Conservation (phyloP, 2,113 vertebrate genomes). For the Onychorhynchus coronatus region DNA sequence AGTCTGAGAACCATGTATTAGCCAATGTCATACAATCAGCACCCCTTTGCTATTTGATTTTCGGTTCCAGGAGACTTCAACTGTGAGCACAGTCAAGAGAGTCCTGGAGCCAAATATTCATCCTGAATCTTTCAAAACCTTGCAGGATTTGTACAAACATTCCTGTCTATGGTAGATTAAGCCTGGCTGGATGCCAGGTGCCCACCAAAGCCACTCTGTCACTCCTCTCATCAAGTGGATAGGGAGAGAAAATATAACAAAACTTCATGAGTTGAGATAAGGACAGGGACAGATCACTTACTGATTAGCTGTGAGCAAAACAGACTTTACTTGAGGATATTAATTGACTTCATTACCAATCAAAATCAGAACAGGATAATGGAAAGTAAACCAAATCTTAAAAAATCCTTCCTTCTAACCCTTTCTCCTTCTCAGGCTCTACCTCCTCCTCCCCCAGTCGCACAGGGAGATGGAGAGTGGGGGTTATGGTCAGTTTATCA, state of each 20-base stretch:
- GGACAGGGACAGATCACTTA: neutral
- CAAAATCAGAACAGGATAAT: neutral
- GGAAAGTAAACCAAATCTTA: neutral
- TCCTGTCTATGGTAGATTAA: neutral
- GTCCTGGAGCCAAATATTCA: neutral
- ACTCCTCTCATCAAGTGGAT: neutral
- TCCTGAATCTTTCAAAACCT: neutral
- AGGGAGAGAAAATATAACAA: neutral
- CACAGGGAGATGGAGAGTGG: neutral
- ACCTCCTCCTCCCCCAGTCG: neutral
- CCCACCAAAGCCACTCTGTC: neutral
- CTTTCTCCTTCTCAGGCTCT: neutral
- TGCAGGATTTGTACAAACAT: neutral
- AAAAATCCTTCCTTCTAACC: neutral
- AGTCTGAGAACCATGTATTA: neutral
- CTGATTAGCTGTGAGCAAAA: neutral
- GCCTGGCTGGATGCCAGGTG: neutral
- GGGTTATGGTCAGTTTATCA: neutral
- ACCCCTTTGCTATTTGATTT: neutral
- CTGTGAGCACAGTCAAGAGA: neutral
- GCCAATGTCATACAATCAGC: neutral
- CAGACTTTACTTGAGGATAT: neutral
- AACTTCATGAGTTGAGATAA: neutral
- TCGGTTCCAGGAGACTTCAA: neutral
- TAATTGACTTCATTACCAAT: neutral